Evolutionary conservation across 2,888 invertebrate genomes (phyloP).

Genomic region (Anodontia alba): DNA sequence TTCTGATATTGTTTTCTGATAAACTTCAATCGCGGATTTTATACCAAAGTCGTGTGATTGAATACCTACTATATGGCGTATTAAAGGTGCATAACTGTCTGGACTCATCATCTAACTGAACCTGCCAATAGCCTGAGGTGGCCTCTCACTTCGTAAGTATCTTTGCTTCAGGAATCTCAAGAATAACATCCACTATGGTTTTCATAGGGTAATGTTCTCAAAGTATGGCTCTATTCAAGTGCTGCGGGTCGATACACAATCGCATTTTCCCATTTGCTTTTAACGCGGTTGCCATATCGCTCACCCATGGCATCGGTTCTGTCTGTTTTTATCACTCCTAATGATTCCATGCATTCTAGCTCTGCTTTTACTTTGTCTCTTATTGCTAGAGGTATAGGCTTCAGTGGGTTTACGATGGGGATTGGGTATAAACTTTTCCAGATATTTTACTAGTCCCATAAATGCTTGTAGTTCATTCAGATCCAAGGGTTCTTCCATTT

Average conservation of each 20-base stretch:
- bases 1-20: slow-evolving; percentile 41
- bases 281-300: slow-evolving; percentile 49
- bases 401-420: slow-evolving; percentile 36
- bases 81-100: slow-evolving; percentile 52
- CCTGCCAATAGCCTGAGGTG: slow-evolving; percentile 50
- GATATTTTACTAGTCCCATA: no score
- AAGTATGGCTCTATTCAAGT: slow-evolving; percentile 53
- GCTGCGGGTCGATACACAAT: slow-evolving; percentile 56
- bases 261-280: slow-evolving; percentile 49
- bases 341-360: slow-evolving; percentile 42
- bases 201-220: slow-evolving; percentile 60
- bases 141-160: slow-evolving; percentile 55
- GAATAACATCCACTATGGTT: slow-evolving; percentile 55
- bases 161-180: slow-evolving; percentile 40
- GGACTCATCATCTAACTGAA: slow-evolving; percentile 33
- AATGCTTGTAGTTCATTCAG: no score
- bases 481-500: no score
- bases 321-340: slow-evolving; percentile 51
- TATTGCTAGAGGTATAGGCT: slow-evolving; percentile 24
- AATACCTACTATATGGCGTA: slow-evolving; percentile 41
- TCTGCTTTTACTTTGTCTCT: slow-evolving; percentile 44
- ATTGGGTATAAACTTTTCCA: slow-evolving; percentile 31
- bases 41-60: slow-evolving; percentile 47
- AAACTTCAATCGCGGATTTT: slow-evolving; percentile 43
- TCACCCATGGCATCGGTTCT: slow-evolving; percentile 48